A percentile compares a stretch with the other conserved stretches of the same genome.
These are phyloP conservation scores for Atopsyche davidsoni DNA, from an alignment of 1,140 invertebrate species.

Conservation along the genomic window DNA sequence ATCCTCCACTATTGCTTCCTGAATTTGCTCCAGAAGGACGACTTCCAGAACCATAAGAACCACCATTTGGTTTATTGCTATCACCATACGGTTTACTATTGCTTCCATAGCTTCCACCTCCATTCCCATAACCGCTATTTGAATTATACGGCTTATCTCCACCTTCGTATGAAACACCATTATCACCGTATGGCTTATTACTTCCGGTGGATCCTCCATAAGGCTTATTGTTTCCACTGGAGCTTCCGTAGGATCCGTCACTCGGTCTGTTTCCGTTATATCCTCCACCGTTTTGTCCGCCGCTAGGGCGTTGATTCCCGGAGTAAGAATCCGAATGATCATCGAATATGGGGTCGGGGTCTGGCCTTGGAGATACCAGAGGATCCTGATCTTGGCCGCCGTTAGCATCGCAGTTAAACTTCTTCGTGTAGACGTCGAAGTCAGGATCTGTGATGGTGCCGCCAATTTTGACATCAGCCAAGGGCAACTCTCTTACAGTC, in stretches of 20 bases:
- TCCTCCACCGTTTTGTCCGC: background rate
- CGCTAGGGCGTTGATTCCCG: background rate
- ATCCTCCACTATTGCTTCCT: no score
- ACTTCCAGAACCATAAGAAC: constrained; percentile 2
- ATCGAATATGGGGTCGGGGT: constrained; percentile 17
- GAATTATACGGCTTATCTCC: background rate
- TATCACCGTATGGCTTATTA: background rate
- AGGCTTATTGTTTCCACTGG: constrained; percentile 3
- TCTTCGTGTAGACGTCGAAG: constrained; percentile 57
- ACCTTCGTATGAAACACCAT: background rate
- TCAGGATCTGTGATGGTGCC: constrained; percentile 49
- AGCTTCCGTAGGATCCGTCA: background rate
- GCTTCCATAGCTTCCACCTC: background rate
- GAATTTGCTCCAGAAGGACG: no score
- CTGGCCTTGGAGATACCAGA: constrained; percentile 15
- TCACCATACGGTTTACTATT: constrained; percentile 3
- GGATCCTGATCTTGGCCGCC: constrained; percentile 25
- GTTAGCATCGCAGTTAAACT: constrained; percentile 38
- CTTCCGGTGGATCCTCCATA: background rate
- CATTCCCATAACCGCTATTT: background rate
- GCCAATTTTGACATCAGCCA: constrained; percentile 38
- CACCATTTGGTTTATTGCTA: constrained; percentile 5
- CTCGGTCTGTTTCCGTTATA: constrained; percentile 5
- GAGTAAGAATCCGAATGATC: background rate
- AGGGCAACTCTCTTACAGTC: constrained; percentile 39